Evolutionary conservation across 1,140 invertebrate genomes (phyloP).

Genomic region (Euura lappo): DNA sequence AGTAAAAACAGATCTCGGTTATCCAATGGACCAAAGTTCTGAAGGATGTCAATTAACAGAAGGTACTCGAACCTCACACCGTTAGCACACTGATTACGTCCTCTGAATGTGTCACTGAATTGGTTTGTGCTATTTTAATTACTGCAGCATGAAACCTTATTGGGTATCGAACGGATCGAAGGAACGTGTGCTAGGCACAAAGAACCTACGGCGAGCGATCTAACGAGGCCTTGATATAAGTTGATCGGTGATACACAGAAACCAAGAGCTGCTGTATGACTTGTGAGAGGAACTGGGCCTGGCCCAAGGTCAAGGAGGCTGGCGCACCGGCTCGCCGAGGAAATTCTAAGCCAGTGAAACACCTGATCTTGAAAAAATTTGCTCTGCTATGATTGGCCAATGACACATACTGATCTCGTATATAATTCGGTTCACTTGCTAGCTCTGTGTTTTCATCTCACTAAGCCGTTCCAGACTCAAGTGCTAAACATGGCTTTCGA

Average conservation of each 20-base stretch:
- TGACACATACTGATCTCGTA: slow-evolving; percentile 32
- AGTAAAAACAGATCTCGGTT: not conserved
- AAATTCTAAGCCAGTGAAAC: slow-evolving; percentile 30
- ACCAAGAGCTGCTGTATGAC: slow-evolving; percentile 5
- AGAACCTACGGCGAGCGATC: not conserved
- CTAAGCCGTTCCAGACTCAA: slow-evolving; percentile 2
- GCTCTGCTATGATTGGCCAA: slow-evolving; percentile 40
- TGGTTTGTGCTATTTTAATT: not conserved
- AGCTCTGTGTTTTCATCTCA: slow-evolving; percentile 31
- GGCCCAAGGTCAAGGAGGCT: slow-evolving; percentile 32
- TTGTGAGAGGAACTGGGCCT: slow-evolving; percentile 29
- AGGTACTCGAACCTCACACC: not conserved
- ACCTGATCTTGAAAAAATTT: slow-evolving; percentile 39
- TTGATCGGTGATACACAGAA: not conserved
- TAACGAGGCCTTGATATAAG: not conserved
- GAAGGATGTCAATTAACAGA: not conserved
- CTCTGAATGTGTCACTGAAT: no score
- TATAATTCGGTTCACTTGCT: slow-evolving; percentile 46
- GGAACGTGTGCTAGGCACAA: not conserved
- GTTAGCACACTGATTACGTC: not conserved
- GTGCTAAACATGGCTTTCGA: slow-evolving; percentile 27
- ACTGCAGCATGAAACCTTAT: not conserved
- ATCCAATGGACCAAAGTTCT: not conserved
- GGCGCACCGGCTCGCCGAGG: slow-evolving; percentile 24
- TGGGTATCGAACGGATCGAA: not conserved